Evolutionary conservation across 2,888 invertebrate genomes (phyloP), one percentile per base, ranked within the genome.

Genomic region (Matsumyia berberina): DNA sequence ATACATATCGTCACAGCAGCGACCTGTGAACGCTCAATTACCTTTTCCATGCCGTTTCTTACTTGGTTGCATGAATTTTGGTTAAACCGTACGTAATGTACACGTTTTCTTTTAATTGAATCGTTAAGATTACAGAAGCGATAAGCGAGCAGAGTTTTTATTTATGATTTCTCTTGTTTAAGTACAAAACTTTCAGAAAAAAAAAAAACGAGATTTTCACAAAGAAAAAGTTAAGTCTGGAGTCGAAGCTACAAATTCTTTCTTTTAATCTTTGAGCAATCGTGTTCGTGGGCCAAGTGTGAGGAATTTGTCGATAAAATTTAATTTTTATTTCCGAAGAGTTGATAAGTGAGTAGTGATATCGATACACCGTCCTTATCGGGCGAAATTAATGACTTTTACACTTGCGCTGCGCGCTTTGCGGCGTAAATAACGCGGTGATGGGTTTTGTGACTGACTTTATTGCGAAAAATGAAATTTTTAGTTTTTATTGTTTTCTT

Each of bases 1-100:
- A 15, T 12, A 35, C 44, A 51, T 12, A 44, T 39, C 42, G 11
- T 0, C 1, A 29, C n/a, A 51, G 33, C 12, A 6, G 11, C 51
- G 64, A 74, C 74, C 74, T 74, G 46, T 74, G 62, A 53, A 74
- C 74, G 31, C 74, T 55, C 64, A 74, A 60, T 72, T 74, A 73
- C 60, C 58, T 29, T 70, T 57, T 37, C 33, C 46, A n/a, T 19
- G 15, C n/a, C n/a, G 6, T 33, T 46, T 57, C 29, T 42, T 35
- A n/a, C 29, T 57, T 19, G 5, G 0, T 19, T 60, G 33, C 24
- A 37, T 35, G 33, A 57, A 19, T 24, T 19, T 42, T 11, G 24
- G 7, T n/a, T 6, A 17, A 17, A 29, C 17, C 12, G 15, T 9
- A 24, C 2, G 24, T 53, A 44, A 15, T 33, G 53, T 64, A 62